Percentiles rank a stretch among this genome's conserved stretches.
phyloP scores from a whole-genome alignment of 2,797 vertebrate species.

The Mormyrops boulengeri region DNA sequence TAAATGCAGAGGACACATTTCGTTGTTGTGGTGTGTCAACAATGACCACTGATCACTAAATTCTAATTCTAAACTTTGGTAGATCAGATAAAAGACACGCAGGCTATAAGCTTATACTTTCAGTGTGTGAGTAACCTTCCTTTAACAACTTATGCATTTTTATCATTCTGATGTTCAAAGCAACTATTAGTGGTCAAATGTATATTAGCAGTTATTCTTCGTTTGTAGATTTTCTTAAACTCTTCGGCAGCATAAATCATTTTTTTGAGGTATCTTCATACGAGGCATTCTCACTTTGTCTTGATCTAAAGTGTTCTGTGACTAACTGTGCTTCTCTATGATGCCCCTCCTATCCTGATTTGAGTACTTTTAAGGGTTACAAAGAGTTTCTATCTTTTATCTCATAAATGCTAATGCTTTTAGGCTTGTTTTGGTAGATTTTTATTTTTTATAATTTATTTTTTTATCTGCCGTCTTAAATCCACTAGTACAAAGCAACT shows the following conservation, averaged over 20 bases:
- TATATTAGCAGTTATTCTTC: neutral
- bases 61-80: neutral
- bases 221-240: neutral
- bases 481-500: neutral
- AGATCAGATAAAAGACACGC: neutral
- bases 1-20: no score
- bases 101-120: neutral
- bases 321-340: neutral
- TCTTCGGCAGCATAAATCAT: neutral
- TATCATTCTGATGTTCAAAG: neutral
- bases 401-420: conserved; percentile 2
- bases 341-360: neutral
- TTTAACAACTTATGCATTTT: neutral
- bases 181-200: neutral
- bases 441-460: neutral
- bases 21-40: no score
- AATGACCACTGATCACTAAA: no score
- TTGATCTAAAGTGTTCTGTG: neutral
- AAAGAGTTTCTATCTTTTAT: neutral
- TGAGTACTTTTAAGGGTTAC: neutral
- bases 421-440: neutral
- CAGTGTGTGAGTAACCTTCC: neutral
- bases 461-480: neutral
- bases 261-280: neutral
- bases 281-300: neutral